phyloP scores from a whole-genome alignment of 2,113 vertebrate species.

The Abramis brama region DNA sequence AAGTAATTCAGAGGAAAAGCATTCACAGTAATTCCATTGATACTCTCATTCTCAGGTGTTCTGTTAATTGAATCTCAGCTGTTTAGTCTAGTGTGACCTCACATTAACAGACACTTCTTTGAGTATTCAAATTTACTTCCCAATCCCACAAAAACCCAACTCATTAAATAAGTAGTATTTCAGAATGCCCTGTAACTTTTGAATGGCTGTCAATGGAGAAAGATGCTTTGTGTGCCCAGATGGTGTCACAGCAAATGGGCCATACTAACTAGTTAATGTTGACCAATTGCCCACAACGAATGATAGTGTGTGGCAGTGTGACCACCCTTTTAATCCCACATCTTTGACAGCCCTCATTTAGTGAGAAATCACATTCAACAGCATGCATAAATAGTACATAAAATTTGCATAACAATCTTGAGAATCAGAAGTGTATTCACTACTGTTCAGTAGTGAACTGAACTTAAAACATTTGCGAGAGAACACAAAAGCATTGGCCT shows the following conservation, averaged over 20 bases:
- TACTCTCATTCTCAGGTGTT: neutral
- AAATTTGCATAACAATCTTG: neutral
- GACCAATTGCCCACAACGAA: neutral
- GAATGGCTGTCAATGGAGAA: neutral
- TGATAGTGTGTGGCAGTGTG: neutral
- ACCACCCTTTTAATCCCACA: neutral
- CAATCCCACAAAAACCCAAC: neutral
- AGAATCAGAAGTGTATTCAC: neutral
- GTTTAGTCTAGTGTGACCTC: neutral
- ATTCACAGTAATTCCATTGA: neutral
- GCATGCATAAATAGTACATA: neutral
- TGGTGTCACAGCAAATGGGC: neutral
- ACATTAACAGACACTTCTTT: neutral
- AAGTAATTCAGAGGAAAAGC: neutral
- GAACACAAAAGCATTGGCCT: no score
- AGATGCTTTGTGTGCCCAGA: neutral
- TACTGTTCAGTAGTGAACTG: no score
- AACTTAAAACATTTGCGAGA: no score
- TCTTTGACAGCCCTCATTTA: neutral
- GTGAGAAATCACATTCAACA: neutral
- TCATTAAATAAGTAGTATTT: neutral
- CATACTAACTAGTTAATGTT: neutral
- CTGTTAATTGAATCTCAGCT: neutral
- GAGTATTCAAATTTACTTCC: neutral
- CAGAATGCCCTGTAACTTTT: neutral